phyloP scores from a whole-genome alignment of 2,888 invertebrate genomes.

The Tinea trinotella region DNA sequence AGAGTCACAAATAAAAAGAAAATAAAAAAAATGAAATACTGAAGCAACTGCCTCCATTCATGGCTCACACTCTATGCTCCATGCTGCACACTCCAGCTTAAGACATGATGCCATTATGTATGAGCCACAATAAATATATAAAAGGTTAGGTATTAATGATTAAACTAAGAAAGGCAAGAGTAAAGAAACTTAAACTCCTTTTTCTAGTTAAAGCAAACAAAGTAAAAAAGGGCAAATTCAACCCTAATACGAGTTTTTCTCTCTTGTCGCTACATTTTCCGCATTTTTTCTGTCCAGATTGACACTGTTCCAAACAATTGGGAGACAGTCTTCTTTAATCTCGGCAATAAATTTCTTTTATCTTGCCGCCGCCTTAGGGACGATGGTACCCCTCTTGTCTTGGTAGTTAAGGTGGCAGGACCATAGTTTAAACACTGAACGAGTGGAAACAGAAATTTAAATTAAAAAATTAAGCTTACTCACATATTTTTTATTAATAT shows the following conservation, averaged over 20 bases:
- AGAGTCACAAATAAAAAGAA: too few species aligned
- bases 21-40: too few species aligned
- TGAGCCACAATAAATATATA: too few species aligned
- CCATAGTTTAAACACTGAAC: background rate
- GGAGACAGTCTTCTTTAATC: slow-evolving; percentile 44
- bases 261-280: slow-evolving; percentile 28
- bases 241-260: slow-evolving; percentile 23
- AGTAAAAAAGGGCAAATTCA: slow-evolving; percentile 21
- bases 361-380: slow-evolving; percentile 31
- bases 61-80: too few species aligned
- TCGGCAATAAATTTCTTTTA: slow-evolving; percentile 62
- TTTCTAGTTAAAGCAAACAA: slow-evolving; percentile 15
- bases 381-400: slow-evolving; percentile 7
- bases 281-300: slow-evolving; percentile 39
- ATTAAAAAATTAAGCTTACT: too few species aligned
- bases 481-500: too few species aligned
- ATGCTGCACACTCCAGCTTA: too few species aligned
- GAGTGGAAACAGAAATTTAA: too few species aligned
- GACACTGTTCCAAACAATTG: slow-evolving; percentile 55
- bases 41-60: too few species aligned
- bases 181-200: background rate
- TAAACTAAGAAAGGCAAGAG: too few species aligned
- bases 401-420: background rate
- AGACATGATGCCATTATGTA: too few species aligned
- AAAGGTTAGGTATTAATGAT: too few species aligned